Base-by-base conservation (phyloP, 2,113 vertebrate genomes). In the Shinisaurus crocodilurus region DNA sequence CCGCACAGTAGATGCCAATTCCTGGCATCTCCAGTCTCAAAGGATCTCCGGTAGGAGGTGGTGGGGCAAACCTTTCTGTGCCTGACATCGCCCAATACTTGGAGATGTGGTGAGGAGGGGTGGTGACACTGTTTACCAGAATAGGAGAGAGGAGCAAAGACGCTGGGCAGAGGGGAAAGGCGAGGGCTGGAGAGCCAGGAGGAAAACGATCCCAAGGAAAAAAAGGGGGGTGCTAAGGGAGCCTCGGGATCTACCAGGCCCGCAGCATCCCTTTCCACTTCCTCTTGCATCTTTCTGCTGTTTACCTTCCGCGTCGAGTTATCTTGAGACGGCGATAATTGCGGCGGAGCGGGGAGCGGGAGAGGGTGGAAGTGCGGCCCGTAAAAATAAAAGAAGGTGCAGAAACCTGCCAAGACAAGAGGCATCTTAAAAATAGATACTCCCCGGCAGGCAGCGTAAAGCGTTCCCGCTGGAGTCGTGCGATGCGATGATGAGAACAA, bases 341-440 rank as follows among this genome's bases (percentile, higher is more conserved):
- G 76, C 23, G 1, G 63, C 9, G 20, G 86, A 9, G 1, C 20
- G 8, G 72, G 2, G 32, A 63, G 29, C 15, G 48, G 34, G 5
- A n/a, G 34, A 57, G 70, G 43, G 77, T 27, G 9, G 40, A 75
- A 87, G 23, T 7, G 37, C 25, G 9, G 50, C 2, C 1, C 16
- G 50, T 63, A 43, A 54, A 27, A 88, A 83, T 18, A 10, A 43
- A 70, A 69, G 67, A 37, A 91, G 40, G 32, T 65, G 25, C 0
- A 6, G n/a, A 67, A 67, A 75, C 3, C 25, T 70, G 88, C 50
- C 90, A 76, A 43, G 77, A 82, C n/a, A 70, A 63, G 75, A 57
- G n/a, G n/a, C 74, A 37, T 8, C 10, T 90, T 90, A 50, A 87
- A 92, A 92, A 86, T 50, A 91, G 65, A 37, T n/a, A n/a, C 1